Evolutionary conservation across 2,888 invertebrate genomes (phyloP).

Genomic region (Eristalis intricaria): DNA sequence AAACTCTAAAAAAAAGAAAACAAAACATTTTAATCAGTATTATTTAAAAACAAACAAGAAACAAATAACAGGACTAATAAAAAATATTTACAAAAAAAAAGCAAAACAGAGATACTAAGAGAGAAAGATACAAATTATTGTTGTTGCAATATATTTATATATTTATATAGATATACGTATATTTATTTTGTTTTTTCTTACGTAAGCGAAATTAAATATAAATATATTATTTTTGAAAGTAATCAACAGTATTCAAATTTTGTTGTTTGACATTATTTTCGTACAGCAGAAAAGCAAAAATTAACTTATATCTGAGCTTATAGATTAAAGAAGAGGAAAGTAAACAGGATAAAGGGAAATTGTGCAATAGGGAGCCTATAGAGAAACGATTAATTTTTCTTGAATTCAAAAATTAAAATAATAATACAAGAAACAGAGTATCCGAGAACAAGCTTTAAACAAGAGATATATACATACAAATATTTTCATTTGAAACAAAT

Average conservation of each 20-base stretch:
- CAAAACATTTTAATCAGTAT: slow-evolving; percentile 65
- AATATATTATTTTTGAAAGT: background rate
- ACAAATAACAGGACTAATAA: slow-evolving; percentile 35
- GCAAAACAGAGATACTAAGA: slow-evolving; percentile 6
- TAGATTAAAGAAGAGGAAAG: slow-evolving; percentile 30
- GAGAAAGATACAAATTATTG: slow-evolving; percentile 66
- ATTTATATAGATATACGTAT: slow-evolving; percentile 64
- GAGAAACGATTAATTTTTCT: background rate
- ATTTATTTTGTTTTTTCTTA: slow-evolving; percentile 51
- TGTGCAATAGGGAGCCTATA: slow-evolving; percentile 61
- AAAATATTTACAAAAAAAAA: slow-evolving; percentile 61
- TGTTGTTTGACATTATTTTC: slow-evolving; percentile 14
- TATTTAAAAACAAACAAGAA: slow-evolving; percentile 42
- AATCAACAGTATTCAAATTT: slow-evolving; percentile 40
- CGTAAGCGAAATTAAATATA: slow-evolving; percentile 32
- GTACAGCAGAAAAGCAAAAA: slow-evolving; percentile 4
- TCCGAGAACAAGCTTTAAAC: slow-evolving; percentile 65
- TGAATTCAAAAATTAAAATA: background rate
- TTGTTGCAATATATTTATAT: slow-evolving; percentile 71
- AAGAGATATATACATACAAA: slow-evolving; percentile 50
- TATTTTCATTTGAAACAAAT: slow-evolving; percentile 68
- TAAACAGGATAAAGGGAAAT: slow-evolving; percentile 62
- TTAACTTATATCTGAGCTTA: slow-evolving; percentile 60
- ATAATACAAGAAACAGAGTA: slow-evolving; percentile 12
- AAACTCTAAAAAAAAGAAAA: slow-evolving; percentile 55